Base-by-base conservation (phyloP, 2,888 invertebrate genomes). In the Rhagonycha fulva region DNA sequence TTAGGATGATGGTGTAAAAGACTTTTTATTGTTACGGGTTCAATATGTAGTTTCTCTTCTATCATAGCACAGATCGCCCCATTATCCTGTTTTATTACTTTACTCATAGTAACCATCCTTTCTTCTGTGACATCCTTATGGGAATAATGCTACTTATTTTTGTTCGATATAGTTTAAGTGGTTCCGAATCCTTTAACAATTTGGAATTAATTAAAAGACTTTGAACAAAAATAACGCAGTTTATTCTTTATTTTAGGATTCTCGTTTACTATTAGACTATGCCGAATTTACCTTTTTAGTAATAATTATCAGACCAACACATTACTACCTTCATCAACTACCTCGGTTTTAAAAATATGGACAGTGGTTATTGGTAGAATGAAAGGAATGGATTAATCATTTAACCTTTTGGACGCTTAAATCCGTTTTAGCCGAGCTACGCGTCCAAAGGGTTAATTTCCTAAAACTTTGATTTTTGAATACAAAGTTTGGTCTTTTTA, bases 11-110 rank as follows among this genome's bases (percentile, higher is more conserved):
- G 47, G 47, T 47, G 47, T 47, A 47, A 47, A 47, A 47, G 47
- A 47, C 63, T 19, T 66, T 66, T 66, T 66, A 66, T 26, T 66
- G 63, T 24, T 66, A 19, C 23, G 26, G 26, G 26, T 66, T 26
- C 63, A 66, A 66, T 66, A 23, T 66, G 63, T 66, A 66, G 63
- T 66, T 66, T 66, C 63, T 66, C 24, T 26, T 66, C 63, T 66
- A 66, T 66, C 63, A 66, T 66, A 24, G 63, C 63, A 5, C 26
- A 66, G 63, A 26, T 66, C 63, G 63, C 24, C 26, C 63, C 12
- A 66, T 66, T 66, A 66, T 66, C 24, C 63, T 26, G 26, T 66
- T 66, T 26, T 66, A 66, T 66, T 66, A 24, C 63, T 26, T 66
- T 24, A 24, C 26, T 66, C 63, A 24, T 26, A 66, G 47, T 47